Percentiles rank a stretch among this genome's conserved stretches.
Evolutionary conservation across 2,888 invertebrate species (phyloP).

Genomic region (Aporophyla lueneburgensis): DNA sequence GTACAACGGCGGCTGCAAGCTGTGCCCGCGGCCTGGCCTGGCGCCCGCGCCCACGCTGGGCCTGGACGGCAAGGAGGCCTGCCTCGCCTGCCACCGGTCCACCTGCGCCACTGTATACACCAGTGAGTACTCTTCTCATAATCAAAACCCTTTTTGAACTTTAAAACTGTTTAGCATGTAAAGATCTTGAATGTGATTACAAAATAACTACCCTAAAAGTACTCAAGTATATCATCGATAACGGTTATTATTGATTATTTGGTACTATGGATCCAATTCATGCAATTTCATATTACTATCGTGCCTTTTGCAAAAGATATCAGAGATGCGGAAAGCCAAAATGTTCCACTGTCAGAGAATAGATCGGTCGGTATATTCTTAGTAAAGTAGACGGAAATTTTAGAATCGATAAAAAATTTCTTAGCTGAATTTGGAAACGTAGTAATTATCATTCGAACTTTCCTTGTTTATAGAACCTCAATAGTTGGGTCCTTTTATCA

Average conservation of each 20-base stretch:
- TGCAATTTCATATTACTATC: not conserved
- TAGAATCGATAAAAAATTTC: not conserved
- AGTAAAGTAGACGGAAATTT: not conserved
- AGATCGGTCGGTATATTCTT: not conserved
- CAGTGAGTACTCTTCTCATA: conserved; percentile 75
- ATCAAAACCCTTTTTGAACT: not conserved
- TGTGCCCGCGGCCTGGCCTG: conserved; percentile 81
- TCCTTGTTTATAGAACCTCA: conserved; percentile 27
- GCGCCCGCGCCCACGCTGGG: conserved; percentile 75
- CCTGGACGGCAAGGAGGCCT: conserved; percentile 79
- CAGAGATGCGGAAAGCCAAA: not conserved
- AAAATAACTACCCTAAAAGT: not conserved
- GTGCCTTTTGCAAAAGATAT: not conserved
- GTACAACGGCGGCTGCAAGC: conserved; percentile 87
- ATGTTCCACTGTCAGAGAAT: not conserved
- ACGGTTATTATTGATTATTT: not conserved
- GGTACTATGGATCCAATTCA: not conserved
- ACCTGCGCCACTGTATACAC: conserved; percentile 78
- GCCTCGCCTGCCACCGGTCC: conserved; percentile 78
- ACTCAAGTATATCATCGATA: not conserved
- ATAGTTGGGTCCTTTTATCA: conserved; percentile 36
- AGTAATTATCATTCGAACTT: conserved; percentile 11
- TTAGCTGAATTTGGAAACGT: not conserved
- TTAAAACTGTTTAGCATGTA: too few species aligned
- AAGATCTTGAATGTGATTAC: not conserved